phyloP scores from a whole-genome alignment of 2,888 invertebrate genomes.

The Taphrorychus bicolor region DNA sequence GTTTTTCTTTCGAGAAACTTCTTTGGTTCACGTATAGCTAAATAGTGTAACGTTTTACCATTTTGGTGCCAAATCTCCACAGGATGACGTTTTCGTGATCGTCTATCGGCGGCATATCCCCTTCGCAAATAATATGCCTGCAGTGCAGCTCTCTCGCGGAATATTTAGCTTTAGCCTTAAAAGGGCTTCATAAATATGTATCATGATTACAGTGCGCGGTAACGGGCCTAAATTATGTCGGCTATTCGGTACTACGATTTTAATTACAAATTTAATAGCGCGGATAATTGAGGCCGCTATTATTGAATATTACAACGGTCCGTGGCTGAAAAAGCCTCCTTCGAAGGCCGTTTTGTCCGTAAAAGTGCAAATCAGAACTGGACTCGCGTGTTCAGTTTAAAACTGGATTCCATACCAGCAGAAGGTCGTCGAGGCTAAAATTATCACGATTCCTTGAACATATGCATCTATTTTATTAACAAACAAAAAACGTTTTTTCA shows the following conservation, averaged over 20 bases:
- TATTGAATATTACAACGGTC: background rate
- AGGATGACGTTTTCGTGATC: no score
- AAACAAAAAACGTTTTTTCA: no score
- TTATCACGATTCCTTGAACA: no score
- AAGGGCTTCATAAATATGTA: conserved; percentile 11
- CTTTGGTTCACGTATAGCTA: no score
- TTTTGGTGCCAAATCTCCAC: no score
- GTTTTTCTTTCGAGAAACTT: no score
- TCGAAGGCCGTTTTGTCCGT: conserved; percentile 4
- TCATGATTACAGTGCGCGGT: background rate
- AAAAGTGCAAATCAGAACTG: conserved; percentile 4
- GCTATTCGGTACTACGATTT: conserved; percentile 10
- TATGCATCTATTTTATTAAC: no score
- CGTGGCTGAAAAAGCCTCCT: background rate
- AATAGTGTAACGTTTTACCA: no score
- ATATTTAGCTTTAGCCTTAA: background rate
- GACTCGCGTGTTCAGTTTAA: background rate
- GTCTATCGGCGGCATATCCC: no score
- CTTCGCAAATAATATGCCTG: background rate
- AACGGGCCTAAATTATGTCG: background rate
- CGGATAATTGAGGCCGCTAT: conserved; percentile 10
- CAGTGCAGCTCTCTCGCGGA: background rate
- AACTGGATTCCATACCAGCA: background rate
- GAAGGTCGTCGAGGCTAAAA: no score
- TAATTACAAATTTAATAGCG: conserved; percentile 18